Evolutionary conservation across 2,888 invertebrate genomes (phyloP).

Genomic region (Corbicula japonica): DNA sequence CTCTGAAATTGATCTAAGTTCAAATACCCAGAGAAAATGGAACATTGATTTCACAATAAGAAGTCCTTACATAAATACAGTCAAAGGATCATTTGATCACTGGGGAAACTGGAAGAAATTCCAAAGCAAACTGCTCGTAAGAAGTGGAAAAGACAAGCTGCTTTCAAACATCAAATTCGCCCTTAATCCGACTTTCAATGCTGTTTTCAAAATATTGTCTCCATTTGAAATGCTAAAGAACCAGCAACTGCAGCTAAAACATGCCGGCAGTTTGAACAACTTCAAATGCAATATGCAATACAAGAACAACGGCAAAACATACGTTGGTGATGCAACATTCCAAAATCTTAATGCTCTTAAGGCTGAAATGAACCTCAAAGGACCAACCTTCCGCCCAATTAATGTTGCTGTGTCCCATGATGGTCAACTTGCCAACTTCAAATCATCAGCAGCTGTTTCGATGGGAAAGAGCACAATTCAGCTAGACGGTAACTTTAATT

Average conservation of each 20-base stretch:
- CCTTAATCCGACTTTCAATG: slow-evolving; percentile 32
- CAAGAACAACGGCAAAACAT: slow-evolving; percentile 40
- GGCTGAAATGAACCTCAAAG: slow-evolving; percentile 42
- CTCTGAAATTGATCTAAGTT: slow-evolving; percentile 38
- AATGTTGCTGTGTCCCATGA: slow-evolving; percentile 26
- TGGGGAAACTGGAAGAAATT: slow-evolving; percentile 41
- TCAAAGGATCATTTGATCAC: slow-evolving; percentile 47
- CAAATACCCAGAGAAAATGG: slow-evolving; percentile 16
- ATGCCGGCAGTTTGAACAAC: slow-evolving; percentile 36
- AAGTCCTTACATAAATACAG: slow-evolving; percentile 37
- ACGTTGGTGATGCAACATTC: slow-evolving; percentile 45
- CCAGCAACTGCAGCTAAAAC: slow-evolving; percentile 48
- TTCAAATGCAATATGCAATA: slow-evolving; percentile 58
- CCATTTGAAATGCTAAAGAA: slow-evolving; percentile 41
- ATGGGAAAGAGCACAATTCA: slow-evolving; percentile 30
- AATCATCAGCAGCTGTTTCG: slow-evolving; percentile 26
- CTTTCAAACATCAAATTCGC: slow-evolving; percentile 32
- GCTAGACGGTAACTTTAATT: slow-evolving; percentile 20
- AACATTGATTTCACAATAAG: slow-evolving; percentile 45
- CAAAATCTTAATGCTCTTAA: slow-evolving; percentile 33
- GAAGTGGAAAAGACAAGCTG: slow-evolving; percentile 14
- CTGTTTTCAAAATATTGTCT: too few relatives aligned
- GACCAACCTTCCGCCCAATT: slow-evolving; percentile 30
- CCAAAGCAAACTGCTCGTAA: slow-evolving; percentile 16
- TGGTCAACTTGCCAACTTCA: slow-evolving; percentile 32